Evolutionary conservation across 64 coral and sea anemone genomes (phyloP).

Genomic region (Anthopleura sola): DNA sequence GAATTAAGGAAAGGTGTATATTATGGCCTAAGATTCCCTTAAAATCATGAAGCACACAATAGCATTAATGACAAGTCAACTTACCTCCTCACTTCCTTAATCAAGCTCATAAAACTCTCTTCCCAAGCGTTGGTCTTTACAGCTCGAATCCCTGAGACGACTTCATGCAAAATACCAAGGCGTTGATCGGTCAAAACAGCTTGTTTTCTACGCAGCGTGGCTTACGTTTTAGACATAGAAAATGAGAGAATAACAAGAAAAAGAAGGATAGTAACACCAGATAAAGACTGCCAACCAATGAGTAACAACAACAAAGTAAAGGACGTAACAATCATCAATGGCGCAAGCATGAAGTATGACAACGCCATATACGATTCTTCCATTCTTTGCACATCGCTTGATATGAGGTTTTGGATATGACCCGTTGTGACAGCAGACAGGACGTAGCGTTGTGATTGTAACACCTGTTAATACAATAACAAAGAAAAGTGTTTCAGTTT

Average conservation of each 20-base stretch:
- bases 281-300: constrained; percentile 38
- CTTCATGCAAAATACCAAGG: constrained; percentile 21
- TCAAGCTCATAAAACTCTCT: constrained; percentile 19
- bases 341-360: not conserved
- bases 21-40: too few relatives aligned
- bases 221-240: not conserved
- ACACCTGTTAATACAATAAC: not conserved
- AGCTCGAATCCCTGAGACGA: constrained; percentile 36
- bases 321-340: not conserved
- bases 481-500: not conserved
- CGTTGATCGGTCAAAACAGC: constrained; percentile 29
- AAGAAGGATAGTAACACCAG: not conserved
- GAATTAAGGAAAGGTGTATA: too few relatives aligned
- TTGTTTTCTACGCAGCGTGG: not conserved
- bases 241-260: not conserved
- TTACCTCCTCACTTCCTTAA: constrained; percentile 32
- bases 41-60: too few relatives aligned
- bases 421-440: not conserved
- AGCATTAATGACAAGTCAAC: not conserved
- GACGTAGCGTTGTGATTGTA: not conserved
- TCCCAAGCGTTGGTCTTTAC: constrained; percentile 53
- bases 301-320: not conserved
- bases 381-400: not conserved
- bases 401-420: not conserved
- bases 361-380: not conserved